A percentile compares a stretch with the other conserved stretches of the same genome.
phyloP scores from a whole-genome alignment of 2,797 vertebrate species.

The Danio choprae region DNA sequence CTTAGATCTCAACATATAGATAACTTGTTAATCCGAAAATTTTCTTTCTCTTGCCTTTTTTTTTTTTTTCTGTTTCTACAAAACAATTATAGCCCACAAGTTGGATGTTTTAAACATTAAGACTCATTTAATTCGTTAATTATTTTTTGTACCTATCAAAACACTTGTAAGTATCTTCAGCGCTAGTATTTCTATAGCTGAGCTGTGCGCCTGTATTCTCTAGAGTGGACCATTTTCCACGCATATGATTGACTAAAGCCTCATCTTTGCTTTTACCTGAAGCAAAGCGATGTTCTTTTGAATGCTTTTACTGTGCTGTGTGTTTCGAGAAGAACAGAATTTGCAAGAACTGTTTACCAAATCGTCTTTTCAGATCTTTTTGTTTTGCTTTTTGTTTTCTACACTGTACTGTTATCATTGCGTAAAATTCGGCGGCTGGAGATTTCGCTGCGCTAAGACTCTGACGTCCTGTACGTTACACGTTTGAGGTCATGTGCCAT shows the following conservation, averaged over 20 bases:
- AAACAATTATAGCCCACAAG: slow-evolving; percentile 1
- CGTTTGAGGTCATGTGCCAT: slow-evolving; percentile 51
- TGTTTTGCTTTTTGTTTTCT: background rate
- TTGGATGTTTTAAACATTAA: slow-evolving; percentile 16
- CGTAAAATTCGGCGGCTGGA: background rate
- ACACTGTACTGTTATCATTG: slow-evolving; percentile 17
- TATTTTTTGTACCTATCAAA: slow-evolving; percentile 1
- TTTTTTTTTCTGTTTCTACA: slow-evolving; percentile 9
- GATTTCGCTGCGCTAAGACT: slow-evolving; percentile 17
- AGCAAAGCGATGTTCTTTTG: slow-evolving; percentile 17
- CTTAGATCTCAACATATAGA: slow-evolving; percentile 25
- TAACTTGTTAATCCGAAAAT: background rate
- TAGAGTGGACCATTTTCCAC: slow-evolving; percentile 36
- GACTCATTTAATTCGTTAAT: slow-evolving; percentile 11
- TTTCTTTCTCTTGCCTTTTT: background rate
- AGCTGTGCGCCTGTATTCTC: slow-evolving; percentile 19
- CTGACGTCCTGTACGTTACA: slow-evolving; percentile 17
- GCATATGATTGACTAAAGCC: slow-evolving; percentile 24
- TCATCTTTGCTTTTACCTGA: slow-evolving; percentile 27
- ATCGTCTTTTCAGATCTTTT: slow-evolving; percentile 11
- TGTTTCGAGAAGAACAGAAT: slow-evolving; percentile 23
- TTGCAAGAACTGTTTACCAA: slow-evolving; percentile 50
- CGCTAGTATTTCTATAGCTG: slow-evolving; percentile 40
- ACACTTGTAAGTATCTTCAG: slow-evolving; percentile 29
- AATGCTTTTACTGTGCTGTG: slow-evolving; percentile 13